These are phyloP conservation scores for Trichacis sp. DNA, from an alignment of 2,888 invertebrate genomes.

Conservation along the genomic window DNA sequence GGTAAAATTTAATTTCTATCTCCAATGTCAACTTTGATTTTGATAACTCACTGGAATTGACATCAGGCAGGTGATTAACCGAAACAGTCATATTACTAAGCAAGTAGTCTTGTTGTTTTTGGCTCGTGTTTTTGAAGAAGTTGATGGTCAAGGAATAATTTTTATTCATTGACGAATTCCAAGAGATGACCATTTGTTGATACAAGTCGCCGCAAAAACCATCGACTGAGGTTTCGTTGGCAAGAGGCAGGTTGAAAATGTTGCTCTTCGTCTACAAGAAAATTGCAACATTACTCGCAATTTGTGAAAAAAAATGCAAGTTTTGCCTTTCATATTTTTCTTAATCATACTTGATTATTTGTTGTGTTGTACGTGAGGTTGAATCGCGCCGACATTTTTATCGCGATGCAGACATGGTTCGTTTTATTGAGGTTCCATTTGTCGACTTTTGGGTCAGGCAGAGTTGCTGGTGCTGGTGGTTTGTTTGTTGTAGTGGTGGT, in stretches of 20 bases:
- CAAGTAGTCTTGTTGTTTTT: slow-evolving; percentile 52
- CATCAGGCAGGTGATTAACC: slow-evolving; percentile 63
- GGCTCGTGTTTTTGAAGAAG: slow-evolving; percentile 68
- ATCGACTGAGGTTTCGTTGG: slow-evolving; percentile 60
- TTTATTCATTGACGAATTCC: slow-evolving; percentile 61
- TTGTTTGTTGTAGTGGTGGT: background rate
- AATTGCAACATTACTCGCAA: background rate
- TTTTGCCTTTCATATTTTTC: slow-evolving; percentile 15
- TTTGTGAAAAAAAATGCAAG: slow-evolving; percentile 1
- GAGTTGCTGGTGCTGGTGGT: background rate
- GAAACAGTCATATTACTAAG: slow-evolving; percentile 44
- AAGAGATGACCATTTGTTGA: slow-evolving; percentile 64
- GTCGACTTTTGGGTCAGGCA: background rate
- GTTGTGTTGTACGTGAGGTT: slow-evolving; percentile 72
- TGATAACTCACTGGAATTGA: slow-evolving; percentile 47
- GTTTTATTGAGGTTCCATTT: slow-evolving; percentile 57
- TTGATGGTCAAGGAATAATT: slow-evolving; percentile 61
- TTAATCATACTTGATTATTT: slow-evolving; percentile 56
- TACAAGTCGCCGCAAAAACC: slow-evolving; percentile 66
- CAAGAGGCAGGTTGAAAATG: slow-evolving; percentile 67
- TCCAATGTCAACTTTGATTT: slow-evolving; percentile 5
- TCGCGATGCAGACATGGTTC: slow-evolving; percentile 75
- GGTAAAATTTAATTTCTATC: background rate
- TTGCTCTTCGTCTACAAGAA: slow-evolving; percentile 54
- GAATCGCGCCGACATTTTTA: slow-evolving; percentile 77